Evolutionary conservation across 1,140 invertebrate genomes (phyloP).

Genomic region (Bombus difficillimus): DNA sequence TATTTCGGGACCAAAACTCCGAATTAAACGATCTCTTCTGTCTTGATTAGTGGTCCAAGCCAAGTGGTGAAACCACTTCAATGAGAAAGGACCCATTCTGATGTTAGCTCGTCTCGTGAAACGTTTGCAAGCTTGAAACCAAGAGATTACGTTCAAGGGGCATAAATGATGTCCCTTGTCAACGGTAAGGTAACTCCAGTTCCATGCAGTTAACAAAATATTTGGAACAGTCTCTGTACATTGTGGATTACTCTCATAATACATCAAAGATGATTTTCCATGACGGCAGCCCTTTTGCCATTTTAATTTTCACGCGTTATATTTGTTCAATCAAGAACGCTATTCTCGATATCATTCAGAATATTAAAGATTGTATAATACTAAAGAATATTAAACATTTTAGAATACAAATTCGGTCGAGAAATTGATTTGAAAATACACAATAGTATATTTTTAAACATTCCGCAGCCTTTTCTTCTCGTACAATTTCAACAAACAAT

Average conservation of each 20-base stretch:
- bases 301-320: not conserved
- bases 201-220: not conserved
- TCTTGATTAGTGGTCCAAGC: not conserved
- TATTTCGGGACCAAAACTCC: not conserved
- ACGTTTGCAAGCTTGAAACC: not conserved
- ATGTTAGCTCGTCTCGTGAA: not conserved
- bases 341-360: not conserved
- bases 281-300: no score
- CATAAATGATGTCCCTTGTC: slow-evolving; percentile 21
- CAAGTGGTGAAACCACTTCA: not conserved
- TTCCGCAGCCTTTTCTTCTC: no score
- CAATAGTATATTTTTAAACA: no score
- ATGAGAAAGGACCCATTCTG: no score
- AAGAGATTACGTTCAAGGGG: not conserved
- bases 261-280: not conserved
- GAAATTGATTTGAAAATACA: no score
- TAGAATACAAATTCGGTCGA: no score
- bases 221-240: not conserved
- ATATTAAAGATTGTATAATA: no score
- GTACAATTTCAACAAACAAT: not conserved
- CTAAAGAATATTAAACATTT: no score
- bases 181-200: not conserved
- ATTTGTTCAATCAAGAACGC: not conserved
- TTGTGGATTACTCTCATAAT: not conserved
- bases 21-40: slow-evolving; percentile 4